Evolutionary conservation across 2,113 vertebrate genomes (phyloP).

Genomic region (Syngnathoides biaculeatus): DNA sequence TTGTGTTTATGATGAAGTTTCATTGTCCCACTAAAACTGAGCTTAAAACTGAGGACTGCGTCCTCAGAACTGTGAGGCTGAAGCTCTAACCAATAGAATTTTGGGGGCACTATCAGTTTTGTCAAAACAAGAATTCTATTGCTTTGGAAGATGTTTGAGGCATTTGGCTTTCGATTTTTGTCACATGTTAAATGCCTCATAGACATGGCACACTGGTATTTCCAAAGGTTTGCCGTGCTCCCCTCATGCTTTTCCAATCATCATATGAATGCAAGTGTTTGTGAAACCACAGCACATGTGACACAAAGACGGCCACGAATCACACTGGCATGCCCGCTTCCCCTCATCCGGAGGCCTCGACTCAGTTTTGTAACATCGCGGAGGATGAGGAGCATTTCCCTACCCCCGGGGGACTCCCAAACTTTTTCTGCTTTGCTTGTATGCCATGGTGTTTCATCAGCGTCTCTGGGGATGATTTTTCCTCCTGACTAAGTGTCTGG

Average conservation of each 20-base stretch:
- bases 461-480: constrained; percentile 62
- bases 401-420: constrained; percentile 33
- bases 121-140: not conserved
- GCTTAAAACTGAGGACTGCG: too few relatives aligned
- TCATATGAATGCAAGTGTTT: not conserved
- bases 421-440: constrained; percentile 56
- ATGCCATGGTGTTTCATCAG: constrained; percentile 62
- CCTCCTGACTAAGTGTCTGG: constrained; percentile 59
- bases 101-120: not conserved
- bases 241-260: constrained; percentile 6
- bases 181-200: not conserved
- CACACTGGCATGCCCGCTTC: not conserved
- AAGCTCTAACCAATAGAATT: too few relatives aligned
- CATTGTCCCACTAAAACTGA: too few relatives aligned
- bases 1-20: too few relatives aligned
- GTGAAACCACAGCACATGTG: not conserved
- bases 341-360: constrained; percentile 26
- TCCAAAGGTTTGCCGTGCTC: not conserved
- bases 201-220: not conserved
- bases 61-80: too few relatives aligned
- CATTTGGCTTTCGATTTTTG: not conserved
- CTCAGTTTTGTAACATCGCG: constrained; percentile 63
- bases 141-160: not conserved
- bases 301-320: not conserved
- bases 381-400: constrained; percentile 60